These are phyloP conservation scores for Mus minutoides DNA, from an alignment of 2,797 vertebrate genomes.

Conservation along the genomic window DNA sequence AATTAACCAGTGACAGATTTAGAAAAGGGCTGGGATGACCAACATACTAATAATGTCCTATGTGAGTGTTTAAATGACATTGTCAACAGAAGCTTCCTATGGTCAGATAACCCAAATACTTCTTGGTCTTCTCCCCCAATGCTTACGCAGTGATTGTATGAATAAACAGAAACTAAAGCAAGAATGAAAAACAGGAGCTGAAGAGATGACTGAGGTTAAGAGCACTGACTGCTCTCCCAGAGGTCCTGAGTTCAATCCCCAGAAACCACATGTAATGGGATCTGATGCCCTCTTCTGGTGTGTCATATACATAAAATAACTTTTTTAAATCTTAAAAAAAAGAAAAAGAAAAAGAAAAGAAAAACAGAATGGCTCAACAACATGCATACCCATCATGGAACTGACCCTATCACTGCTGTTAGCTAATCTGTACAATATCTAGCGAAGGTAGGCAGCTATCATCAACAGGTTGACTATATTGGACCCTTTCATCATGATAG, in stretches of 20 bases:
- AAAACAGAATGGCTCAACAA: background rate
- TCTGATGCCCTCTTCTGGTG: background rate
- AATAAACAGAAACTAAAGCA: background rate
- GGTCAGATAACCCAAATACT: background rate
- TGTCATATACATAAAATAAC: background rate
- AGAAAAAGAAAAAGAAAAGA: too few relatives aligned
- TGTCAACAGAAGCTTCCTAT: background rate
- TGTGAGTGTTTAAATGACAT: background rate
- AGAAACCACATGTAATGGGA: background rate
- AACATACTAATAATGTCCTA: fast-evolving
- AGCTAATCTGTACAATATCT: background rate
- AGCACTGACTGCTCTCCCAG: background rate
- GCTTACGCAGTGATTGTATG: background rate
- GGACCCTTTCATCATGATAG: background rate
- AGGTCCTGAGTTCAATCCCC: background rate
- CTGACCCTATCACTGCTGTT: too few relatives aligned
- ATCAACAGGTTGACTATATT: background rate
- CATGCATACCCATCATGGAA: background rate
- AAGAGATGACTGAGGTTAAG: background rate
- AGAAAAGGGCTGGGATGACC: background rate
- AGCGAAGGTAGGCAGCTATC: too few relatives aligned
- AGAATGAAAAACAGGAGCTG: background rate
- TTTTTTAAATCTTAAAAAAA: too few relatives aligned
- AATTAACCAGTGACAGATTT: background rate
- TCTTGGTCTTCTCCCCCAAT: background rate